These are phyloP conservation scores for Stichodactyla helianthus DNA, from an alignment of 64 coral and sea anemone species.

Conservation along the genomic window DNA sequence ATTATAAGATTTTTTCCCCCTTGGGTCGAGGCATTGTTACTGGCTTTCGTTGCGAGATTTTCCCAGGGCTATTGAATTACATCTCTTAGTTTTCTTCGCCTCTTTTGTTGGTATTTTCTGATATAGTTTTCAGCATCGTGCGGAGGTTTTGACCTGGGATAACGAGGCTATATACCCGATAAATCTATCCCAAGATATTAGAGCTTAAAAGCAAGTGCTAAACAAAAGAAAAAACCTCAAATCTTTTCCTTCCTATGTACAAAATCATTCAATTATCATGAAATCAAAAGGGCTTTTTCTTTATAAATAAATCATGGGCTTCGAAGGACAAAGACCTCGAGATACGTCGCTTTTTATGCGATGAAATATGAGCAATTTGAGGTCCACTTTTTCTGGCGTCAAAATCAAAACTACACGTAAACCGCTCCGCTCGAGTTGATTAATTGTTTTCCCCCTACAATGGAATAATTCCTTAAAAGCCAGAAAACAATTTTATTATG, in stretches of 20 bases:
- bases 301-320: not conserved
- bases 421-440: not conserved
- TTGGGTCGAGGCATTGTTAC: not conserved
- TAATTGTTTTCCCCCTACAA: not conserved
- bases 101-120: not conserved
- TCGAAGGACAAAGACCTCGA: not conserved
- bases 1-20: no score
- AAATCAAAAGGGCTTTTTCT: not conserved
- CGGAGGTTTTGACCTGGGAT: not conserved
- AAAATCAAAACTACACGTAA: not conserved
- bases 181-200: not conserved
- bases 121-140: constrained; percentile 1
- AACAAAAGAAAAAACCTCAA: constrained; percentile 18
- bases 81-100: not conserved
- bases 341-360: not conserved
- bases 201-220: constrained; percentile 18
- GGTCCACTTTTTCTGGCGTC: not conserved
- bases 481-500: not conserved
- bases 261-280: not conserved
- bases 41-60: not conserved
- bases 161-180: not conserved
- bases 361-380: not conserved
- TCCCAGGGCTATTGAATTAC: constrained; percentile 1
- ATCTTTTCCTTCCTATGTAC: not conserved
- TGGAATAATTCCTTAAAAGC: not conserved